Base-by-base conservation (phyloP, 2,888 invertebrate genomes). In the Mamestra brassicae region DNA sequence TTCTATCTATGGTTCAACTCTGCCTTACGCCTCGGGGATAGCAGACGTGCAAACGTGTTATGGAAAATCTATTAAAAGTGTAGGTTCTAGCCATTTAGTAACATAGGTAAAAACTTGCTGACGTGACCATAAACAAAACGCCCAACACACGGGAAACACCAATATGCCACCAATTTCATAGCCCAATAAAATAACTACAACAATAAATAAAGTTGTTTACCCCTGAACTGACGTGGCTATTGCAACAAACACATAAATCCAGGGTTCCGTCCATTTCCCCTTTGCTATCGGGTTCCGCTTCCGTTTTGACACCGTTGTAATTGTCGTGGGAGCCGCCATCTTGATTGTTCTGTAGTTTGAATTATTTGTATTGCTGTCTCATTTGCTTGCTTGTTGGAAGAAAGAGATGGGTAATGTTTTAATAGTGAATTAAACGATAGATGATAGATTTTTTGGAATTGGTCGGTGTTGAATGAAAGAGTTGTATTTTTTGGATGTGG, bases 221-320 rank as follows among this genome's bases (percentile, higher is more conserved):
- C 79, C 83, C 72, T 74, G 78, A 72, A 73, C 77, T 85, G 80
- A 85, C 81, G 75, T 80, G 73, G 80, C 78, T 80, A 72, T 83
- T 85, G 83, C 80, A 73, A 87, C 75, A 91, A 86, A 89, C 86
- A 81, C 87, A 91, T 91, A 89, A 91, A 91, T 91, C 81, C 81
- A 36, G 55, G 71, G 70, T 78, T 74, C 74, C 74, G 73, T 80
- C 76, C 78, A 78, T 81, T 86, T 88, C 88, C 93, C 90, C 86
- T 89, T 90, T 88, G 83, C 89, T 85, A 81, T 79, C 88, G 80
- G 84, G 94, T 94, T 92, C 91, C 90, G 89, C 92, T 93, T 95
- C 96, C 96, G 95, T 89, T 94, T 93, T 92, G 90, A 93, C 94
- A 92, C 90, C 85, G 81, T 88, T 89, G 91, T 93, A 94, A 95